These are phyloP conservation scores for Drosophila monieri DNA, from an alignment of 2,888 invertebrate genomes.

Conservation along the genomic window DNA sequence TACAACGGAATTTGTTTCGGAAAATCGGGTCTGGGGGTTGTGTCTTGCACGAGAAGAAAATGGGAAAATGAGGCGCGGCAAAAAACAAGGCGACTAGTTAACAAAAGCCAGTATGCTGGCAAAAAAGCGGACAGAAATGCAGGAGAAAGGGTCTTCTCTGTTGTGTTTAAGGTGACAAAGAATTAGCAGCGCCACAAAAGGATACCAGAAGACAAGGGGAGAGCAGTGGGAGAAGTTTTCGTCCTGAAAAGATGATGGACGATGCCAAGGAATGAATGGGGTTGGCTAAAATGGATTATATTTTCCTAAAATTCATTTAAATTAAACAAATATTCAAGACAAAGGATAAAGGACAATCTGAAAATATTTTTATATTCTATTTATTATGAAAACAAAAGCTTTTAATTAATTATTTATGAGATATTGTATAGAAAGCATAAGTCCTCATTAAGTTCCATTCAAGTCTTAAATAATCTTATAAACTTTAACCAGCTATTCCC, in stretches of 20 bases:
- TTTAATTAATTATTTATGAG: too few species aligned
- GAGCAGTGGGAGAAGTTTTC: constrained; percentile 8
- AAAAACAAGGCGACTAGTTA: constrained; percentile 37
- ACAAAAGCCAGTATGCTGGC: constrained; percentile 37
- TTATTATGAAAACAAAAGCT: neutral
- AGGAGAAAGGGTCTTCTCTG: constrained; percentile 19
- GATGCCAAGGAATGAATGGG: neutral
- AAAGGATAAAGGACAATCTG: neutral
- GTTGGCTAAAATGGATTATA: neutral
- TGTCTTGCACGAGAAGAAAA: constrained; percentile 4
- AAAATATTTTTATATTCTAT: neutral
- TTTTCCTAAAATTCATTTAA: neutral
- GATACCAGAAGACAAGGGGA: neutral
- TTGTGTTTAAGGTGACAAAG: constrained; percentile 65
- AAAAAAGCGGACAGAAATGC: constrained; percentile 2
- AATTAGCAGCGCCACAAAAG: constrained; percentile 63
- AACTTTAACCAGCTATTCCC: neutral
- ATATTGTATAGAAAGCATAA: too few species aligned
- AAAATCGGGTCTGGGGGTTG: neutral
- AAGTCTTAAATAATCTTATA: neutral
- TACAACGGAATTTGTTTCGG: constrained; percentile 24
- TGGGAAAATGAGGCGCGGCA: constrained; percentile 17
- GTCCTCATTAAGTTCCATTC: too few species aligned
- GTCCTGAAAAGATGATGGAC: constrained; percentile 15
- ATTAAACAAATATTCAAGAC: neutral